phyloP scores from a whole-genome alignment of 2,888 invertebrate species.

The Merodon equestris region DNA sequence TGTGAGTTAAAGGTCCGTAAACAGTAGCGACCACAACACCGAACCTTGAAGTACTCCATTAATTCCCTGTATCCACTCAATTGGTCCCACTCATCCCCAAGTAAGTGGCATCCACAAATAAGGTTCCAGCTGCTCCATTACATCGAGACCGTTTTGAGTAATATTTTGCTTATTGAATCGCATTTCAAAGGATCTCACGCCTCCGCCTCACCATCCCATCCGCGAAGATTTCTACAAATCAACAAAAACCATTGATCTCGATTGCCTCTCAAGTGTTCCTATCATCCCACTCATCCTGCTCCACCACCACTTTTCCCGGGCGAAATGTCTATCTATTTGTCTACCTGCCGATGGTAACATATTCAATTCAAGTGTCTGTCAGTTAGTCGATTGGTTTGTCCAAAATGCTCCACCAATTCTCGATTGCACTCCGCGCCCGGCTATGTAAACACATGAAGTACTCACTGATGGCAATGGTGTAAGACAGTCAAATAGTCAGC shows the following conservation, averaged over 20 bases:
- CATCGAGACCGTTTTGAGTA: no score
- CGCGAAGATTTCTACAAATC: slow-evolving; percentile 22
- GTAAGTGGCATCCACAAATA: no score
- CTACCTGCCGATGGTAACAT: slow-evolving; percentile 19
- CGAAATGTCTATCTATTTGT: slow-evolving; percentile 6
- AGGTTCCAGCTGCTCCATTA: no score
- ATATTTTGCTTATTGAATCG: no score
- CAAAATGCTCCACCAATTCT: slow-evolving; percentile 25
- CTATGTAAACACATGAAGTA: slow-evolving; percentile 13
- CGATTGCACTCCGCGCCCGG: slow-evolving; percentile 21
- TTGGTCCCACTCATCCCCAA: no score
- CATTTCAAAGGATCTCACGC: no score
- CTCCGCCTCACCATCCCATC: no score
- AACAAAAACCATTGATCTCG: slow-evolving; percentile 16
- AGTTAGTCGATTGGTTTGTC: slow-evolving; percentile 49
- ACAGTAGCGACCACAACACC: no score
- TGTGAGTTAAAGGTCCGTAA: no score
- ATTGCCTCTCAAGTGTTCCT: slow-evolving; percentile 4
- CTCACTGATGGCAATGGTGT: slow-evolving; percentile 13
- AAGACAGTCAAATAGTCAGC: slow-evolving; percentile 56
- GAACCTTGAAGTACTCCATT: no score
- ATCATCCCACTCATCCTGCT: neutral
- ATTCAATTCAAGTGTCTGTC: slow-evolving; percentile 53
- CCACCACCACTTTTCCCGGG: slow-evolving; percentile 7
- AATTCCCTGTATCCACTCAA: no score